Percentiles rank a stretch among this genome's conserved stretches.
Conservation (phyloP, 2,888 invertebrate genomes). For the Cryptosula pallasiana region DNA sequence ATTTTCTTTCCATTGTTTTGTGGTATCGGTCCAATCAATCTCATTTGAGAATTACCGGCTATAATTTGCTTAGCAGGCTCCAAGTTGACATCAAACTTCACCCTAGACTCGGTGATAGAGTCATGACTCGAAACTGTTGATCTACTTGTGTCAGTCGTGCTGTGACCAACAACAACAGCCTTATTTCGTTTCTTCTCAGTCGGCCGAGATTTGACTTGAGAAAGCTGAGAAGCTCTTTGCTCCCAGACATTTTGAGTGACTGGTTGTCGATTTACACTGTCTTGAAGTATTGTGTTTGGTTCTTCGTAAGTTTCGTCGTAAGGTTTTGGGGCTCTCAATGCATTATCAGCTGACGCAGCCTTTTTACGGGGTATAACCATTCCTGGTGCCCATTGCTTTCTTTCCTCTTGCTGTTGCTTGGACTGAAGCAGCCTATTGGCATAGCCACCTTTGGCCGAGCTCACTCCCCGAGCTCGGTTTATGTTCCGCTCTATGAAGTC, state of each 20-base stretch:
- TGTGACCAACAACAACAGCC: not conserved
- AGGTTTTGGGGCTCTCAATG: not conserved
- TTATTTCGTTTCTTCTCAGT: not conserved
- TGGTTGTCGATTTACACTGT: not conserved
- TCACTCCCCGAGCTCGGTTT: conserved; percentile 5
- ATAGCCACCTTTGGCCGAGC: conserved; percentile 20
- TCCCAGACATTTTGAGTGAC: not conserved
- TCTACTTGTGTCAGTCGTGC: not conserved
- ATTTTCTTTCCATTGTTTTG: not conserved
- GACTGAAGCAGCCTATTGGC: not conserved
- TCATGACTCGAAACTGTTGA: not conserved
- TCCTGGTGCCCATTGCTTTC: conserved; percentile 22
- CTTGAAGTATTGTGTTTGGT: no score
- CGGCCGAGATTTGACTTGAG: not conserved
- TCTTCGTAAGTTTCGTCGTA: not conserved
- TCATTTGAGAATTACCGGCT: not conserved
- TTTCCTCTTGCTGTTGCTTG: not conserved
- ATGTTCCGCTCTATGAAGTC: conserved; percentile 20
- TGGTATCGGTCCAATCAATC: conserved; percentile 10
- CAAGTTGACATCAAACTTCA: conserved; percentile 12
- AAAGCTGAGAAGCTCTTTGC: not conserved
- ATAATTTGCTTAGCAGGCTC: not conserved
- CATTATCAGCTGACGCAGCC: conserved; percentile 23
- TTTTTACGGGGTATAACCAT: conserved; percentile 23
- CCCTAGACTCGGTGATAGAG: not conserved